A percentile compares a stretch with the other conserved stretches of the same genome.
Conservation (phyloP, 2,113 vertebrate species). For the Lophotis ruficrista region DNA sequence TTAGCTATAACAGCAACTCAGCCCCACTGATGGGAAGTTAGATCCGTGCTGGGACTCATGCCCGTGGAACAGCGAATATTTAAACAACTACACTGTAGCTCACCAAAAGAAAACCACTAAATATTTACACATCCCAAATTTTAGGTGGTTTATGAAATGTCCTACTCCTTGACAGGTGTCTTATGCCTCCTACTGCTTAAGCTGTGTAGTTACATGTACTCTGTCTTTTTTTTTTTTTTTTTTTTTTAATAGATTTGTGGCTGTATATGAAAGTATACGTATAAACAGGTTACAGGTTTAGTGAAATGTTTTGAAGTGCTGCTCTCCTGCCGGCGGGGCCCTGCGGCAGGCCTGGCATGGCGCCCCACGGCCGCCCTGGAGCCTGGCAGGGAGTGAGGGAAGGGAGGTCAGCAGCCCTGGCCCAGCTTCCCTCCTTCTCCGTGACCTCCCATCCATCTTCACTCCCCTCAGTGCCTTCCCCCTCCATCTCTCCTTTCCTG, state of each 20-base stretch:
- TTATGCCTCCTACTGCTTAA: constrained; percentile 48
- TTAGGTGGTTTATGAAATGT: neutral
- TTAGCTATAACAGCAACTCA: neutral
- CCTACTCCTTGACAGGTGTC: neutral
- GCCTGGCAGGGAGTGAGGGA: neutral
- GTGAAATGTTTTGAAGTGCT: neutral
- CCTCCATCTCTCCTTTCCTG: neutral
- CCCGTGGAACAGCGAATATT: neutral
- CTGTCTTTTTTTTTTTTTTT: neutral
- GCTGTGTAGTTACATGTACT: neutral
- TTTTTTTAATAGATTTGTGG: neutral
- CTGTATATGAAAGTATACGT: fast-evolving
- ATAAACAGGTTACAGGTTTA: neutral
- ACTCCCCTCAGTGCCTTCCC: neutral
- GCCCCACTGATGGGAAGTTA: neutral
- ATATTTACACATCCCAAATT: neutral
- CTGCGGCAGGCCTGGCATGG: neutral
- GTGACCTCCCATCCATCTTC: fast-evolving
- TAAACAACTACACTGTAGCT: neutral
- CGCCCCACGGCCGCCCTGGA: fast-evolving
- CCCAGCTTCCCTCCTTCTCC: neutral
- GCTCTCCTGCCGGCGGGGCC: fast-evolving
- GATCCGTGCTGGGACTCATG: neutral
- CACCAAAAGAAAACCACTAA: neutral
- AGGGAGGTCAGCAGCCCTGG: neutral